Evolutionary conservation across 2,113 vertebrate species (phyloP), one percentile per base, ranked within the genome.

Genomic region (Anarhynchus alexandrinus): DNA sequence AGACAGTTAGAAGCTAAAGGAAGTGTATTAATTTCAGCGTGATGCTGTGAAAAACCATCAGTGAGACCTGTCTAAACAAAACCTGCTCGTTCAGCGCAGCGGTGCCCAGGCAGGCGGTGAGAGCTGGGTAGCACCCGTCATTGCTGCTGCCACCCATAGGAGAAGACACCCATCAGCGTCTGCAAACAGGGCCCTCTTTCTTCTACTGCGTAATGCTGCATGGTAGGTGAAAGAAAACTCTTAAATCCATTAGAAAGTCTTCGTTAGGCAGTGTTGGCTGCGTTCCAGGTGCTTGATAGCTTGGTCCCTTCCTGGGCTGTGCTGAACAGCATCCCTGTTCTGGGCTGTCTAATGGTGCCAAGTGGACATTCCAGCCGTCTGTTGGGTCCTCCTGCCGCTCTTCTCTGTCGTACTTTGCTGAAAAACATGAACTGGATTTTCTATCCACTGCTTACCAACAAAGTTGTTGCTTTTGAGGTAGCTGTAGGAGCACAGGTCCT

Each of bases 91-190:
- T 76, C 36, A n/a, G 20, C 4, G 34, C 10, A 5, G 40, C 7
- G 2, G 20, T 78, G 70, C 25, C 17, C 36, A 32, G 70, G 49
- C 80, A 45, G 49, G 12, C 6, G 6, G 38, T 1, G 5, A 18
- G 61, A 36, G 47, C 54, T 15, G 43, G 36, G 67, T 52, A 40
- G 59, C 18, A 6, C 32, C 36, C 1, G 0, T 27, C 34, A n/a
- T 66, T 23, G 6, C 29, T 0, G 0, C 57, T 21, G 34, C 27
- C 22, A 5, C 69, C 36, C 12, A 0, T 0, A 2, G 67, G 30
- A 72, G 70, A 27, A 25, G 54, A 15, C 23, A 36, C 40, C 32
- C 49, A 15, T 18, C 54, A 15, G 58, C 38, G 38, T 36, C 52
- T 59, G 55, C 12, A 6, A 34, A 5, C 4, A 5, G 25, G n/a